phyloP scores from a whole-genome alignment of 2,888 invertebrate genomes.

The Hartigia nigra region DNA sequence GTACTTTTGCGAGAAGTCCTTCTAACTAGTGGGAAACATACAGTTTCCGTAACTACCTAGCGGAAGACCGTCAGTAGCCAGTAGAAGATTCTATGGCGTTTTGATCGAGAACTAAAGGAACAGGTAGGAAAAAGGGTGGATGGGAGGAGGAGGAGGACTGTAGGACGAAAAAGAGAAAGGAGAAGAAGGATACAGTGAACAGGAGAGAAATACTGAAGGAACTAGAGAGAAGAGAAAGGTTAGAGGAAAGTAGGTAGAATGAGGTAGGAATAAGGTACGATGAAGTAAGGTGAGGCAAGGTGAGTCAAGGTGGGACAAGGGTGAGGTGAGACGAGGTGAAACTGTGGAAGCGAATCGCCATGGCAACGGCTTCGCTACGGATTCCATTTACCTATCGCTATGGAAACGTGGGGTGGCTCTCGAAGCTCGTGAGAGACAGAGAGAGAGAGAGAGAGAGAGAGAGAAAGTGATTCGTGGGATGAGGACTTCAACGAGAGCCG shows the following conservation, averaged over 20 bases:
- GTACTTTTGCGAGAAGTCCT: neutral
- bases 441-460: conserved; percentile 32
- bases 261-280: conserved; percentile 28
- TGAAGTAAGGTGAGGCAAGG: conserved; percentile 1
- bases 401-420: conserved; percentile 63
- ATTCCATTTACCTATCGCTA: conserved; percentile 66
- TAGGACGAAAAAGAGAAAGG: conserved; percentile 42
- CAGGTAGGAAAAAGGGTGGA: conserved; percentile 23
- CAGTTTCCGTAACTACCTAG: neutral
- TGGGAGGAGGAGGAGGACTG: conserved; percentile 18
- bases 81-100: conserved; percentile 22
- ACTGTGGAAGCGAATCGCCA: conserved; percentile 60
- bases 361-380: conserved; percentile 64
- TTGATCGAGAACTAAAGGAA: conserved; percentile 22
- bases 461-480: conserved; percentile 14
- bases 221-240: conserved; percentile 19
- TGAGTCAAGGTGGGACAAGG: conserved; percentile 20
- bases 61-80: neutral
- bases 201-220: conserved; percentile 21
- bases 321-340: conserved; percentile 38
- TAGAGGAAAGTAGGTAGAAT: conserved; percentile 38
- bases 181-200: conserved; percentile 23
- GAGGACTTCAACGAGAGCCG: neutral
- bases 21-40: neutral
- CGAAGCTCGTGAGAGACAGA: conserved; percentile 50